Base-by-base conservation (phyloP, 92 coral and sea anemone species). In the Muricea muricata region DNA sequence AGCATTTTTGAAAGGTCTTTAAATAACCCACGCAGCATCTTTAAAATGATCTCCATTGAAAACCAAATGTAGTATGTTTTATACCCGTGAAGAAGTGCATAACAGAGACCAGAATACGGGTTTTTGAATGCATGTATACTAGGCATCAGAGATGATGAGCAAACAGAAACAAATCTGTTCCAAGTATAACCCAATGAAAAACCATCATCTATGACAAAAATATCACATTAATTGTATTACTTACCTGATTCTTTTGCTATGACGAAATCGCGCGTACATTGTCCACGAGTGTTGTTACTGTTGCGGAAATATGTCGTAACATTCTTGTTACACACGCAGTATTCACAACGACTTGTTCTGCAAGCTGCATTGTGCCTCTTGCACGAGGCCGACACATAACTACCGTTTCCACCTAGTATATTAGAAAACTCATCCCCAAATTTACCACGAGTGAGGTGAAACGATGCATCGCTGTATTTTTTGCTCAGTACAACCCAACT, bases 251-350 rank as follows among this genome's bases (percentile, higher is more conserved):
- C 30, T 63, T 39, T 63, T 28, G 70, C 37, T 30, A 63, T 28
- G 37, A 28, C 70, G 15, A 20, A 26, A 63, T 63, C 70, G 28
- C 8, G 70, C 18, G 12, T 32, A 63, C 70, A 63, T 63, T 32
- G 14, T 63, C 70, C 70, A 7, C 13, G 0, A 29, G n/a, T 5
- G 35, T 39, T 30, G 8, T 15, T 21, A 15, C 18, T 63, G 4
- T 39, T 29, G n/a, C 10, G 70, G 18, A 26, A 25, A 63, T 28
- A 63, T 20, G 70, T 63, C 15, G 70, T 63, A 28, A 18, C 30
- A 11, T 47, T n/a, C 42, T 47, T 50, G 9, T 52, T 75, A 75
- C 80, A 75, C 8, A 75, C 28, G 65, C 80, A 75, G 45, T 75
- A 47, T 26, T 28, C 24, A 48, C 80, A 75, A 50, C 61, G 65